phyloP scores from a whole-genome alignment of 2,797 vertebrate genomes.

The Dryobates pubescens region DNA sequence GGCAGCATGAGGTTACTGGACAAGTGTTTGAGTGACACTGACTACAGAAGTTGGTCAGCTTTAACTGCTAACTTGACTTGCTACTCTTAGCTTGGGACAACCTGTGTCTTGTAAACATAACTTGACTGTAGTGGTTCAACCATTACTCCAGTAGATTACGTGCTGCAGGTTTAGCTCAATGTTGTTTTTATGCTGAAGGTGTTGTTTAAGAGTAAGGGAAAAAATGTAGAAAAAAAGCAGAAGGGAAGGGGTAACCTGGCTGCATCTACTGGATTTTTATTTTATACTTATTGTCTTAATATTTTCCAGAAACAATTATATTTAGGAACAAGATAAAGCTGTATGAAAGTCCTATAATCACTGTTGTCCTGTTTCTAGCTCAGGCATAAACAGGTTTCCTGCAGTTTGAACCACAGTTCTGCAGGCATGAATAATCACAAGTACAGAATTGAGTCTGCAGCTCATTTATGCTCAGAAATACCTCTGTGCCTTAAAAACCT shows the following conservation, averaged over 20 bases:
- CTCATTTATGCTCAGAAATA: constrained; percentile 28
- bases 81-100: not conserved
- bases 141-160: not conserved
- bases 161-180: not conserved
- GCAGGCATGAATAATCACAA: not conserved
- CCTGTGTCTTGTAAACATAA: not conserved
- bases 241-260: not conserved
- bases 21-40: not conserved
- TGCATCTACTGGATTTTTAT: not conserved
- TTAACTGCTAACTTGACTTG: not conserved
- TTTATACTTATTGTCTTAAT: not conserved
- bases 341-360: not conserved
- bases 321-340: not conserved
- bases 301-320: not conserved
- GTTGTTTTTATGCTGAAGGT: not conserved
- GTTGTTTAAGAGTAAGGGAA: not conserved
- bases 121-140: not conserved
- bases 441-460: not conserved
- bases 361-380: not conserved
- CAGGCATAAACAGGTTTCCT: not conserved
- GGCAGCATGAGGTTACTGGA: not conserved
- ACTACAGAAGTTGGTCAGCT: not conserved
- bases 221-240: rapidly evolving
- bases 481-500: constrained; percentile 7
- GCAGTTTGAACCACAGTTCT: not conserved